A percentile compares a stretch with the other conserved stretches of the same genome.
Evolutionary conservation across 2,113 vertebrate genomes (phyloP).

Genomic region (Petrocephalus zakoni): DNA sequence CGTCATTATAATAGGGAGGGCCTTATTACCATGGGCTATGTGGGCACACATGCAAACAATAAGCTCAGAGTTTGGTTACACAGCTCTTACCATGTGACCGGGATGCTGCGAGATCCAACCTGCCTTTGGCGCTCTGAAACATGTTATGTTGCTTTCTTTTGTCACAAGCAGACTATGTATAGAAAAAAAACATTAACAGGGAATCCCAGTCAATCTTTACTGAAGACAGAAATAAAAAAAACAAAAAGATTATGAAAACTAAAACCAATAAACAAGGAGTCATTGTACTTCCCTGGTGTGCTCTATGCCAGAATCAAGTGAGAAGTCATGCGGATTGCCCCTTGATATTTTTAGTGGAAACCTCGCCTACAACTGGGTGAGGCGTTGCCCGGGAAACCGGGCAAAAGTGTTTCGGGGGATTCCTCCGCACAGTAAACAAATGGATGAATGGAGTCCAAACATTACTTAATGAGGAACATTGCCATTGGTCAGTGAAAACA

Average conservation of each 20-base stretch:
- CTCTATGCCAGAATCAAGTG: constrained; percentile 17
- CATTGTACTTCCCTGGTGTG: not conserved
- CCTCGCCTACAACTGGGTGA: not conserved
- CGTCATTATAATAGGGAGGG: not conserved
- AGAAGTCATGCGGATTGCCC: constrained; percentile 22
- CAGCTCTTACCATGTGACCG: not conserved
- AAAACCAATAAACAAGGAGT: not conserved
- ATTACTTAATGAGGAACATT: constrained; percentile 13
- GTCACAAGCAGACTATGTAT: not conserved
- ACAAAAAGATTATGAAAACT: not conserved
- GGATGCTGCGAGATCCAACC: not conserved
- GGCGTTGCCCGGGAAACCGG: constrained; percentile 8
- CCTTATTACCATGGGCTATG: not conserved
- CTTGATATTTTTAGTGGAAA: constrained; percentile 5
- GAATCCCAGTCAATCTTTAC: not conserved
- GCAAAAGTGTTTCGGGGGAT: constrained; percentile 16
- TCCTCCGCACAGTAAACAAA: constrained; percentile 9
- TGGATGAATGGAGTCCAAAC: constrained; percentile 19
- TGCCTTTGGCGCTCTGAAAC: not conserved
- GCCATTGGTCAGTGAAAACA: constrained; percentile 15
- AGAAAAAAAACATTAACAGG: not conserved
- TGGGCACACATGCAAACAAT: not conserved
- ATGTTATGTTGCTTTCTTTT: not conserved
- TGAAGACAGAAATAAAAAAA: not conserved
- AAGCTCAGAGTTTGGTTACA: not conserved